A percentile compares a stretch with the other conserved stretches of the same genome.
These are phyloP conservation scores for Huso huso DNA, from an alignment of 2,797 vertebrate genomes.

Conservation along the genomic window DNA sequence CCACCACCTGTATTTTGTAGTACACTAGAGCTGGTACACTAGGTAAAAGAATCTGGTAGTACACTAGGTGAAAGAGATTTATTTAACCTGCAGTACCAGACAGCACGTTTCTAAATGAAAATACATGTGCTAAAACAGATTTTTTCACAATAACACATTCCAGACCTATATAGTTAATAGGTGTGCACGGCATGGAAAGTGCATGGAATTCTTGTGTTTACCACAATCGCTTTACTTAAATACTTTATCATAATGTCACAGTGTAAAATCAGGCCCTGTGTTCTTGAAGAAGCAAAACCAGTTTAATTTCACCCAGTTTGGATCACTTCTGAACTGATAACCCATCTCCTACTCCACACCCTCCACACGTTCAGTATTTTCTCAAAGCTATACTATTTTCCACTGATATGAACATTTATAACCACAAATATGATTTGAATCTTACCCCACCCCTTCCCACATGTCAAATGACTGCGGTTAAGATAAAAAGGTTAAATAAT, in stretches of 20 bases:
- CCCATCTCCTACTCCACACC: conserved; percentile 18
- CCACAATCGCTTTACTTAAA: background rate
- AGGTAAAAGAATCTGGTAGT: too few relatives aligned
- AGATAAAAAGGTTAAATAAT: conserved; percentile 56
- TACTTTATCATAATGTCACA: background rate
- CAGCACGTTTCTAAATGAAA: too few relatives aligned
- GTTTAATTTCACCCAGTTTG: too few relatives aligned
- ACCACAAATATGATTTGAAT: conserved; percentile 34
- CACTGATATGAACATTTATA: conserved; percentile 35
- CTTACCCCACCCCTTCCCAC: conserved; percentile 33
- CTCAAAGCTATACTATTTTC: conserved; percentile 17
- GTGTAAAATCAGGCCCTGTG: background rate
- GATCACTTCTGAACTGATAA: background rate
- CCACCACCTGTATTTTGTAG: too few relatives aligned
- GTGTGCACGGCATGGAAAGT: too few relatives aligned
- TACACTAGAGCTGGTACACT: too few relatives aligned
- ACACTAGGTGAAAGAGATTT: too few relatives aligned
- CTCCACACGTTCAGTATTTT: conserved; percentile 30
- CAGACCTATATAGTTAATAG: too few relatives aligned
- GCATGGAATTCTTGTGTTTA: conserved; percentile 1
- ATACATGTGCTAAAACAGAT: too few relatives aligned
- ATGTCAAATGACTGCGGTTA: conserved; percentile 43
- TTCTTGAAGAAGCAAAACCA: conserved; percentile 16
- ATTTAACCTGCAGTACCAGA: too few relatives aligned
- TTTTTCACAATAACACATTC: too few relatives aligned